Percentiles rank a stretch among this genome's conserved stretches.
Evolutionary conservation across 2,797 vertebrate genomes (phyloP).

Genomic region (Scleropages formosus): DNA sequence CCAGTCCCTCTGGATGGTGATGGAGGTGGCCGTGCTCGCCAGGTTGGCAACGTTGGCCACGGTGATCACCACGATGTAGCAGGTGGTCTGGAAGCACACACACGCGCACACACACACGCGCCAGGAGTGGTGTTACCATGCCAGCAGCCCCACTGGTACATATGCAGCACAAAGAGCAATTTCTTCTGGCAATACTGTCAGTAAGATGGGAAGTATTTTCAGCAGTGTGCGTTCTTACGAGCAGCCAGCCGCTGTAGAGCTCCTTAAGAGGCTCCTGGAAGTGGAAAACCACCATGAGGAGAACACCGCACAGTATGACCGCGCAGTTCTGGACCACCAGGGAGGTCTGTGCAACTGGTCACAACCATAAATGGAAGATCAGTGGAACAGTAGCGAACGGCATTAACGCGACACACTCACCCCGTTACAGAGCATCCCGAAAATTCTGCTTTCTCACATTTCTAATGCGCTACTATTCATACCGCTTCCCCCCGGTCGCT

Average conservation of each 20-base stretch:
- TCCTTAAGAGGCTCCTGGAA: slow-evolving; percentile 80
- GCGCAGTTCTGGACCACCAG: slow-evolving; percentile 91
- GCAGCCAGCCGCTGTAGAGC: slow-evolving; percentile 92
- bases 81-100: slow-evolving; percentile 72
- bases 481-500: no score
- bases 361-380: background rate
- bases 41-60: slow-evolving; percentile 95
- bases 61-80: slow-evolving; percentile 93
- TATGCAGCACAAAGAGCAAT: background rate
- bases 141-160: slow-evolving; percentile 1
- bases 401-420: no score
- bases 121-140: background rate
- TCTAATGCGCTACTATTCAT: no score
- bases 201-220: no score
- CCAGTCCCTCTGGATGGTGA: slow-evolving; percentile 98
- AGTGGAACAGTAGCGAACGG: no score
- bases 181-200: background rate
- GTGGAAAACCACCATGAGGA: slow-evolving; percentile 92
- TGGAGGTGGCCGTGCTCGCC: slow-evolving; percentile 92
- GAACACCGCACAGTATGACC: slow-evolving; percentile 87
- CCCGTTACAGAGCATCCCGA: no score
- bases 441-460: no score
- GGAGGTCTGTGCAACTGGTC: slow-evolving; percentile 90
- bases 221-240: slow-evolving; percentile 71
- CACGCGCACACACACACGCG: background rate